A percentile compares a stretch with the other conserved stretches of the same genome.
These are phyloP conservation scores for Venturia canescens DNA, from an alignment of 1,140 invertebrate genomes.

Conservation along the genomic window DNA sequence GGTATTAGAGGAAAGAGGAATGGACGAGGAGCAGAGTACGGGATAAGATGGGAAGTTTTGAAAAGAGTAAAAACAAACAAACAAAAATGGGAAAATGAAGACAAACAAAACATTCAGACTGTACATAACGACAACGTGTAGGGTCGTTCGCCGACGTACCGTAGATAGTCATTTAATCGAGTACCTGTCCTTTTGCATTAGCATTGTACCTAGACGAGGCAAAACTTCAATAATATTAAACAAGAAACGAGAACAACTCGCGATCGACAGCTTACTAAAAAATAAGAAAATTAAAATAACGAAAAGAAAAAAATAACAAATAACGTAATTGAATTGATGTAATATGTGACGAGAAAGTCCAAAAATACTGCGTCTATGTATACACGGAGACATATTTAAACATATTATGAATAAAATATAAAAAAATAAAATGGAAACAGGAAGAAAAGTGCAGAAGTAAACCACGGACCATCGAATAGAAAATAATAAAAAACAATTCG, in stretches of 20 bases:
- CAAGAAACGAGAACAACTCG: background rate
- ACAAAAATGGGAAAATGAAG: background rate
- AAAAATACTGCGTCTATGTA: background rate
- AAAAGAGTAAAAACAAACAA: background rate
- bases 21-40: background rate
- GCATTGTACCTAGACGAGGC: background rate
- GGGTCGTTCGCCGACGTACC: background rate
- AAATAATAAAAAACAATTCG: background rate
- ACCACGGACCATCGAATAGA: slow-evolving; percentile 34
- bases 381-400: background rate
- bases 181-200: slow-evolving; percentile 41
- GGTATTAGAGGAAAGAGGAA: background rate
- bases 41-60: slow-evolving; percentile 14
- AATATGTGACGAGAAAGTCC: background rate
- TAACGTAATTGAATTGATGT: slow-evolving; percentile 24
- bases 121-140: slow-evolving; percentile 22
- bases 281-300: no score
- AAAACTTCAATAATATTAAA: background rate
- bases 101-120: slow-evolving; percentile 2
- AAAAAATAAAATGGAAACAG: background rate
- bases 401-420: background rate
- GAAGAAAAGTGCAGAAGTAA: slow-evolving; percentile 2
- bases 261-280: slow-evolving; percentile 6
- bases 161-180: slow-evolving; percentile 41
- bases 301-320: no score